Evolutionary conservation across 2,888 invertebrate species (phyloP).

Genomic region (Sesamia inferens): DNA sequence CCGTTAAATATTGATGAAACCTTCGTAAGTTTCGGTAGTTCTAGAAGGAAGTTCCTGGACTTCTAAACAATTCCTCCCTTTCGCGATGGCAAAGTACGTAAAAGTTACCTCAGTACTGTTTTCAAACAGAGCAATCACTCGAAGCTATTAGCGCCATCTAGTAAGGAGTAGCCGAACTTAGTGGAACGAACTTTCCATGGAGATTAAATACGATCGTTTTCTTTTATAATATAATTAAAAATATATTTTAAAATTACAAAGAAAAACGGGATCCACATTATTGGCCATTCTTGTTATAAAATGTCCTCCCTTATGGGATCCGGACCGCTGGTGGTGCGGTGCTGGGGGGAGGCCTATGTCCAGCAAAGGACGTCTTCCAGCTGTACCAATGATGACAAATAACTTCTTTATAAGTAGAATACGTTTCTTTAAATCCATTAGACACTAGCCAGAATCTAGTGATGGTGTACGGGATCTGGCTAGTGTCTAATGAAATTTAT

Average conservation of each 20-base stretch:
- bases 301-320: neutral
- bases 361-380: neutral
- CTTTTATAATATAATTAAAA: neutral
- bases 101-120: neutral
- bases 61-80: neutral
- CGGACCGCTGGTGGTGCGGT: neutral
- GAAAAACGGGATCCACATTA: too few species aligned
- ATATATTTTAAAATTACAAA: too few species aligned
- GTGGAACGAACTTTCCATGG: neutral
- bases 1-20: neutral
- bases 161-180: constrained; percentile 32
- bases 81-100: neutral
- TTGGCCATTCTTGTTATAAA: neutral
- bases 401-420: neutral
- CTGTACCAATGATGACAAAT: neutral
- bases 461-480: too few species aligned
- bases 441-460: too few species aligned
- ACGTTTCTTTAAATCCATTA: neutral
- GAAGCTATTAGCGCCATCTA: constrained; percentile 34
- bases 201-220: neutral
- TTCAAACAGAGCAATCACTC: neutral
- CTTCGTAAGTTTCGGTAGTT: neutral
- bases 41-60: neutral
- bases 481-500: too few species aligned
- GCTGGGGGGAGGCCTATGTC: neutral